phyloP scores from a whole-genome alignment of 2,888 invertebrate species.

The Volucella inflata region DNA sequence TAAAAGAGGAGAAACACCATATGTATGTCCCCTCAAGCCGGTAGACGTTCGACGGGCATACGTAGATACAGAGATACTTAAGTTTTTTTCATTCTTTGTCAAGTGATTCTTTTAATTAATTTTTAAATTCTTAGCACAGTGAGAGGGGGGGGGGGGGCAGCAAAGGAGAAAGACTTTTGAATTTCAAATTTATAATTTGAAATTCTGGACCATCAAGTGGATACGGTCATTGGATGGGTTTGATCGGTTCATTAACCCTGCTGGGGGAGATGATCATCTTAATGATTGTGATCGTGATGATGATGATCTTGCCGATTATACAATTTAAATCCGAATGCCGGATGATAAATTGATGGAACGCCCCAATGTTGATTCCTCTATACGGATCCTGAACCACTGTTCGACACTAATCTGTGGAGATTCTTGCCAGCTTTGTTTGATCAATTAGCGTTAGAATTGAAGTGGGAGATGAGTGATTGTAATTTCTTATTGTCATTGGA shows the following conservation, averaged over 20 bases:
- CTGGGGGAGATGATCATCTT: not conserved
- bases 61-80: not conserved
- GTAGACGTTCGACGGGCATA: slow-evolving; percentile 23
- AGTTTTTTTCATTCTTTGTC: slow-evolving; percentile 41
- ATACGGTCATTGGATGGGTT: slow-evolving; percentile 22
- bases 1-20: too few species aligned
- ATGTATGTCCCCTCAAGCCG: slow-evolving; percentile 51
- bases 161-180: not conserved
- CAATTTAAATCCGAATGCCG: slow-evolving; percentile 38
- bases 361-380: slow-evolving; percentile 20
- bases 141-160: not conserved
- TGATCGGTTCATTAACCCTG: slow-evolving; percentile 65
- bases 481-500: too few species aligned
- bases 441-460: slow-evolving; percentile 42
- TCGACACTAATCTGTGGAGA: slow-evolving; percentile 35
- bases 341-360: slow-evolving; percentile 62
- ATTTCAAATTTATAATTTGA: not conserved
- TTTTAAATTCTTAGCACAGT: slow-evolving; percentile 17
- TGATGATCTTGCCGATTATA: slow-evolving; percentile 47
- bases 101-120: slow-evolving; percentile 55
- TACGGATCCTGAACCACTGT: slow-evolving; percentile 22
- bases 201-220: slow-evolving; percentile 24
- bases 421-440: slow-evolving; percentile 28
- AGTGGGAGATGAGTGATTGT: slow-evolving; percentile 17
- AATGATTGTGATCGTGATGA: too few species aligned